phyloP scores from a whole-genome alignment of 2,113 vertebrate species.

The Empidonax alnorum region DNA sequence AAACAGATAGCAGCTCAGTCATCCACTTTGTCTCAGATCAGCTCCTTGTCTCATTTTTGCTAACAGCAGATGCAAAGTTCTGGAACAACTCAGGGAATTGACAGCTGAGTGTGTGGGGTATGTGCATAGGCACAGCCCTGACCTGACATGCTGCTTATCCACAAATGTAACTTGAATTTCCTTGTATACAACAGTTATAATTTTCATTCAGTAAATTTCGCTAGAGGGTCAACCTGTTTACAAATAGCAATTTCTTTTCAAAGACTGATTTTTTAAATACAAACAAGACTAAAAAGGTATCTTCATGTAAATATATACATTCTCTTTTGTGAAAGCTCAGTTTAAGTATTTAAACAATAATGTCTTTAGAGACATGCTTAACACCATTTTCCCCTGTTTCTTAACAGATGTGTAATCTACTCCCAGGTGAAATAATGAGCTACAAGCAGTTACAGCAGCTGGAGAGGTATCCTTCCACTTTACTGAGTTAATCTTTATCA shows the following conservation, averaged over 20 bases:
- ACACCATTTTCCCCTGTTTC: slow-evolving; percentile 27
- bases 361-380: slow-evolving; percentile 49
- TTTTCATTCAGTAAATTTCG: not conserved
- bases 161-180: slow-evolving; percentile 7
- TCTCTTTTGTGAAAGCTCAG: slow-evolving; percentile 28
- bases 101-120: not conserved
- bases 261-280: not conserved
- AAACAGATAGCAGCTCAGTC: not conserved
- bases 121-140: not conserved
- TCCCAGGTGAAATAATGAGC: slow-evolving; percentile 49
- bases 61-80: not conserved
- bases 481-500: slow-evolving; percentile 10
- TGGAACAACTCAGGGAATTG: not conserved
- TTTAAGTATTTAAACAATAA: not conserved
- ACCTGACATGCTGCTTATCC: not conserved
- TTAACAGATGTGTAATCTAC: slow-evolving; percentile 48
- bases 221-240: not conserved
- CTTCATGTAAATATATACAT: not conserved
- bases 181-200: not conserved
- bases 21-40: not conserved
- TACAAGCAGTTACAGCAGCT: not conserved
- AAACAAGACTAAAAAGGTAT: not conserved
- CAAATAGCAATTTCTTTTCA: not conserved
- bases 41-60: not conserved
- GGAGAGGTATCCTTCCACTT: not conserved